Conservation (phyloP, 2,113 vertebrate species). For the Myiozetetes cayanensis region DNA sequence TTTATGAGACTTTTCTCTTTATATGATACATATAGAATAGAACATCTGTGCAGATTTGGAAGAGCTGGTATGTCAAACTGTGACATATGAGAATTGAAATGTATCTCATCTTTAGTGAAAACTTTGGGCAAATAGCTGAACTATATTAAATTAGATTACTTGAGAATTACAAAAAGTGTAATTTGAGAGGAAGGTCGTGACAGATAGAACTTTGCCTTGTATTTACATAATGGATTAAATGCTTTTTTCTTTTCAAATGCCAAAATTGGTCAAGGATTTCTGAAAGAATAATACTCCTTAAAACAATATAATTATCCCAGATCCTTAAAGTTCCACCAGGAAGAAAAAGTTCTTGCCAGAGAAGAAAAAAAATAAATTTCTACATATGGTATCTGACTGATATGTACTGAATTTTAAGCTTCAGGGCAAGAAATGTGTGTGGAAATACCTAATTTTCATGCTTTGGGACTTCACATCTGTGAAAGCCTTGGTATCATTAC, state of each 20-base stretch:
- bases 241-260: slow-evolving; percentile 1
- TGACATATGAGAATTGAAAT: slow-evolving; percentile 17
- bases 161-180: slow-evolving; percentile 53
- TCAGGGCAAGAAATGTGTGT: neutral
- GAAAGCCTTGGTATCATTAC: neutral
- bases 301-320: neutral
- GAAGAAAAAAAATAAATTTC: neutral
- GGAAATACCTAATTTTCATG: neutral
- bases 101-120: slow-evolving; percentile 37
- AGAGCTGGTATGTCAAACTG: slow-evolving; percentile 48
- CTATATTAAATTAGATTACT: slow-evolving; percentile 30
- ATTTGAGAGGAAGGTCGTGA: slow-evolving; percentile 45
- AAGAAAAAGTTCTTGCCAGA: neutral
- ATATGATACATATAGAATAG: neutral
- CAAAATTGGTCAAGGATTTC: neutral
- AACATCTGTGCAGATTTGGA: slow-evolving; percentile 23
- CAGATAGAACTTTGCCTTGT: slow-evolving; percentile 21
- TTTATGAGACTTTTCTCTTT: slow-evolving; percentile 55
- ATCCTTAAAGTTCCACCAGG: neutral
- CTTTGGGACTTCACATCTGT: neutral
- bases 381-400: neutral
- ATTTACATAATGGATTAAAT: slow-evolving; percentile 26
- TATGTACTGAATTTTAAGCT: neutral
- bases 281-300: neutral
- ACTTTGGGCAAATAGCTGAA: slow-evolving; percentile 31